A percentile compares a stretch with the other conserved stretches of the same genome.
These are phyloP conservation scores for Acleris laterana DNA, from an alignment of 2,888 invertebrate species.

Conservation along the genomic window DNA sequence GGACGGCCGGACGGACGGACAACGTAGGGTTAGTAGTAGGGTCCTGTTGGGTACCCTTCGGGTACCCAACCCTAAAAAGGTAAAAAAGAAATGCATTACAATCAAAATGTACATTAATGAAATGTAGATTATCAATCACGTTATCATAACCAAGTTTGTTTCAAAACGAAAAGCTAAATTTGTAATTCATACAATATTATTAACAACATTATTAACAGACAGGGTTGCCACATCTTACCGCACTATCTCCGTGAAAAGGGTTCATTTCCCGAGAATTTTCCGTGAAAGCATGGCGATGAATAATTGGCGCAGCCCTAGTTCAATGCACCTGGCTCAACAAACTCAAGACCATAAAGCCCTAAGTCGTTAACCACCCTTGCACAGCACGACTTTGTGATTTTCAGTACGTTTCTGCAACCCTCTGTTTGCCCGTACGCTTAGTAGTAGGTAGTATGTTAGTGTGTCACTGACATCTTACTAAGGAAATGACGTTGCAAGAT, in stretches of 20 bases:
- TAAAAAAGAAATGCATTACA: too few species aligned
- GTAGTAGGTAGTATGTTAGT: conserved; percentile 38
- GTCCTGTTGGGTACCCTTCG: too few species aligned
- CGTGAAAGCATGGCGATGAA: conserved; percentile 39
- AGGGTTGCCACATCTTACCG: conserved; percentile 25
- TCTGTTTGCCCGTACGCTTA: conserved; percentile 34
- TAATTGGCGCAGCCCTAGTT: conserved; percentile 39
- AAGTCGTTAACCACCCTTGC: conserved; percentile 1
- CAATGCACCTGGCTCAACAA: conserved; percentile 34
- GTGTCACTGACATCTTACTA: conserved; percentile 38
- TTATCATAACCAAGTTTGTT: too few species aligned
- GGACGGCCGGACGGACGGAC: too few species aligned
- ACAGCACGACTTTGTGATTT: conserved; percentile 17
- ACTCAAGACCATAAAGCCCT: conserved; percentile 7
- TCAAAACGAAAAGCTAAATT: too few species aligned
- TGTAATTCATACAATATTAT: too few species aligned
- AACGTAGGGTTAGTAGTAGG: too few species aligned
- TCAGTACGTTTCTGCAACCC: conserved; percentile 16
- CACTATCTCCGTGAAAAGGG: conserved; percentile 21
- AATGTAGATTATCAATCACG: too few species aligned
- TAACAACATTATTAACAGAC: conserved; percentile 45
- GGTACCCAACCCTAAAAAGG: too few species aligned
- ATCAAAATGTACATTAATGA: too few species aligned
- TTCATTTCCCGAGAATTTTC: conserved; percentile 26
- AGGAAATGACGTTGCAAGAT: conserved; percentile 27